These are phyloP conservation scores for Phymastichus coffea DNA, from an alignment of 1,140 invertebrate genomes.

Conservation along the genomic window DNA sequence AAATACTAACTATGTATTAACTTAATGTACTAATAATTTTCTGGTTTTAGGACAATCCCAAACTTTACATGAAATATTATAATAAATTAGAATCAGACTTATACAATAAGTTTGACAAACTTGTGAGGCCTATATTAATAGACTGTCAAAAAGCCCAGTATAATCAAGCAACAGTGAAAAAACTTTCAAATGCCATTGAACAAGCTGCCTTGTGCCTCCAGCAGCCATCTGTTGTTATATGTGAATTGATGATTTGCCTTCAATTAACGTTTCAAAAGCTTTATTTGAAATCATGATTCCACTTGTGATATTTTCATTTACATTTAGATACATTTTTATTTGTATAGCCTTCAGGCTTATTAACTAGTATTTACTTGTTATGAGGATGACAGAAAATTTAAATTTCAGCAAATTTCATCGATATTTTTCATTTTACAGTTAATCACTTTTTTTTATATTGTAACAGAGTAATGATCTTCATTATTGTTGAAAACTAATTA, in stretches of 20 bases:
- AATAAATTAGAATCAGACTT: slow-evolving; percentile 6
- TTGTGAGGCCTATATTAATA: slow-evolving; percentile 11
- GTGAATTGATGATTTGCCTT: slow-evolving; percentile 19
- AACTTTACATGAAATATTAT: not conserved
- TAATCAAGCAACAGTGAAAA: not conserved
- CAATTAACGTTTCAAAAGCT: slow-evolving; percentile 8
- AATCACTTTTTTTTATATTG: not conserved
- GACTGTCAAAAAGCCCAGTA: not conserved
- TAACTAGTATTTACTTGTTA: no score
- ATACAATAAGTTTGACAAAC: not conserved
- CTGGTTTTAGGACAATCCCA: slow-evolving; percentile 1
- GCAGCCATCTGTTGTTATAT: slow-evolving; percentile 13
- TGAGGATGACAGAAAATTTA: not conserved
- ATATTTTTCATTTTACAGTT: not conserved
- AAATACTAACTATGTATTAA: not conserved
- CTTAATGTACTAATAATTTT: not conserved
- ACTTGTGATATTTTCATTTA: not conserved
- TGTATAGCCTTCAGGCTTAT: no score
- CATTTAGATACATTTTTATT: no score
- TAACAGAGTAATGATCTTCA: no score
- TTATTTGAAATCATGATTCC: not conserved
- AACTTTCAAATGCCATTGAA: slow-evolving; percentile 2
- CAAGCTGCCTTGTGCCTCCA: not conserved
- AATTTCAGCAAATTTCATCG: not conserved
- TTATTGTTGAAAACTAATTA: no score